Percentiles rank a stretch among this genome's conserved stretches.
Conservation (phyloP, 2,888 invertebrate species). For the Drosophila peninsularis region DNA sequence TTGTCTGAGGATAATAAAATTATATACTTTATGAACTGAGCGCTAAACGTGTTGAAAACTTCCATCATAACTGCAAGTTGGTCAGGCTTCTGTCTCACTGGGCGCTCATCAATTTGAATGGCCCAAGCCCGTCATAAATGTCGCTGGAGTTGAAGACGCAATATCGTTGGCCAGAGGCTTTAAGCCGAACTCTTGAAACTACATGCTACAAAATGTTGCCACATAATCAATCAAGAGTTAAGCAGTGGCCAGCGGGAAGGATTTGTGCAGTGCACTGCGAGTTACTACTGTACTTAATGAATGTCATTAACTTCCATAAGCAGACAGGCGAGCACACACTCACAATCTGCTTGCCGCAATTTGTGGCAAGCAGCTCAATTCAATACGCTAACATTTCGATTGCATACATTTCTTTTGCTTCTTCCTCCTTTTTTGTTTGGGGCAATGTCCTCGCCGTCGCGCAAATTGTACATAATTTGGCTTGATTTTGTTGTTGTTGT, state of each 20-base stretch:
- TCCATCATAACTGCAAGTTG: slow-evolving; percentile 13
- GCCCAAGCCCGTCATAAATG: slow-evolving; percentile 2
- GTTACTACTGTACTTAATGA: slow-evolving; percentile 60
- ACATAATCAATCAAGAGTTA: slow-evolving; percentile 69
- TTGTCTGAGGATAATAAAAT: slow-evolving; percentile 51
- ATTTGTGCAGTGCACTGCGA: slow-evolving; percentile 25
- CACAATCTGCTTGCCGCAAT: slow-evolving; percentile 6
- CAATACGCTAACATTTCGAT: slow-evolving; percentile 55
- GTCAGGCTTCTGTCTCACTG: slow-evolving; percentile 2
- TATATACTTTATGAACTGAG: slow-evolving; percentile 27
- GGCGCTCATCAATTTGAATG: slow-evolving; percentile 11
- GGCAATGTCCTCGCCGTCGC: slow-evolving; percentile 72
- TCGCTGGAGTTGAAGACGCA: neutral
- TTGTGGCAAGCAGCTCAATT: slow-evolving; percentile 47
- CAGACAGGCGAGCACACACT: slow-evolving; percentile 16
- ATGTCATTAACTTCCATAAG: slow-evolving; percentile 65
- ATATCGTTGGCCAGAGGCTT: slow-evolving; percentile 6
- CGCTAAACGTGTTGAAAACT: slow-evolving; percentile 46
- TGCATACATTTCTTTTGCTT: slow-evolving; percentile 56
- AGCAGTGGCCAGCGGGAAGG: slow-evolving; percentile 50
- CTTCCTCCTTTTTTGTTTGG: slow-evolving; percentile 29
- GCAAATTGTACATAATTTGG: slow-evolving; percentile 77
- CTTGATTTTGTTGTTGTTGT: slow-evolving; percentile 57
- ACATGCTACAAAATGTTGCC: slow-evolving; percentile 31
- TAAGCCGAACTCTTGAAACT: slow-evolving; percentile 43